phyloP scores from a whole-genome alignment of 2,113 vertebrate species.

The Naja naja region DNA sequence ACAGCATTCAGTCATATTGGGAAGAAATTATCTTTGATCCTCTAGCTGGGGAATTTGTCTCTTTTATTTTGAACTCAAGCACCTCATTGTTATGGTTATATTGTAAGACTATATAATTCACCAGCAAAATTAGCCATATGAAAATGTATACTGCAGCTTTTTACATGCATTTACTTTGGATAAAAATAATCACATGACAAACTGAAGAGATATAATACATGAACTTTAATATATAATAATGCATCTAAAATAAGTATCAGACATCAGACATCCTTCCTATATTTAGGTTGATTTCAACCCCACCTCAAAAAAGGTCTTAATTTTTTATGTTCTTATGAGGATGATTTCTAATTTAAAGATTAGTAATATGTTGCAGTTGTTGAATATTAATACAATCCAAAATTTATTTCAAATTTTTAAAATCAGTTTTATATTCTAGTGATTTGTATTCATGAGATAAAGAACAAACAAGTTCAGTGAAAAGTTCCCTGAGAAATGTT shows the following conservation, averaged over 20 bases:
- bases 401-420: not conserved
- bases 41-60: conserved; percentile 32
- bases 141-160: not conserved
- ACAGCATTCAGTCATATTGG: conserved; percentile 27
- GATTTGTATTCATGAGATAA: not conserved
- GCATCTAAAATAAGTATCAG: conserved; percentile 31
- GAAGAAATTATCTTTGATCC: conserved; percentile 24
- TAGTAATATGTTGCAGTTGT: not conserved
- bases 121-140: conserved; percentile 5
- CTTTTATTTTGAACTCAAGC: conserved; percentile 40
- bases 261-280: conserved; percentile 36
- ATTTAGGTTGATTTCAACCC: not conserved
- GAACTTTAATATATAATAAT: conserved; percentile 40
- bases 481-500: not conserved
- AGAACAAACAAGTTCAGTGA: not conserved
- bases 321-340: not conserved
- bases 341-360: not conserved
- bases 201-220: conserved; percentile 22
- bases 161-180: conserved; percentile 11
- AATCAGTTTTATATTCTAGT: not conserved
- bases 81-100: conserved; percentile 3
- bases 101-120: conserved; percentile 18
- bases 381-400: conserved; percentile 1
- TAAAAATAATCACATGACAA: conserved; percentile 23
- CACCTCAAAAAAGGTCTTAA: not conserved